Evolutionary conservation across 2,888 invertebrate species (phyloP), one percentile per base, ranked within the genome.

Genomic region (Stictocephala bisonia): DNA sequence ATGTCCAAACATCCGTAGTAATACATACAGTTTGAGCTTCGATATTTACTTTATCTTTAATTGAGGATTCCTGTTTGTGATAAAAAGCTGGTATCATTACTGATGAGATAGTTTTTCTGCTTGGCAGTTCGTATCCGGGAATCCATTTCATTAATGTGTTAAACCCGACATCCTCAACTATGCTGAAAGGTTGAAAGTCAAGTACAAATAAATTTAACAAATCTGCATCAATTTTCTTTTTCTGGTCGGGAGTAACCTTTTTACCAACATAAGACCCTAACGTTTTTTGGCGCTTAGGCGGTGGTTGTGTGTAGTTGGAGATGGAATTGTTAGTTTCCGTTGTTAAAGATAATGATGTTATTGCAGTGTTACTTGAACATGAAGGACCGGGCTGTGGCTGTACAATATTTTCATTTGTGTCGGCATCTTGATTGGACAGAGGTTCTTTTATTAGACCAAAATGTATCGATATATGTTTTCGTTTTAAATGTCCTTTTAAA

Each of bases 161-260:
- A 48, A 48, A 48, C 3, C 48, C 48, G 6, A 15, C 11, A 48
- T 48, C 48, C 15, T 48, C 48, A 7, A 48, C 48, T 48, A 48
- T 48, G 48, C 48, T 2, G 18, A 48, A 48, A 22, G 48, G 48
- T 13, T 48, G 48, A 11, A 48, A 48, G 22, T 48, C 48, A 7
- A 48, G 22, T 22, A 48, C 22, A 48, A 48, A 48, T n/a, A 48
- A 48, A 48, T n/a, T 13, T 48, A 48, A 48, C 22, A 48, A 48
- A 48, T 48, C 48, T 15, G 3, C 11, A 48, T 48, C 3, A 44
- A 4, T 15, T 48, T 15, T 48, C 22, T 15, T 48, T 48, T 48
- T 48, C 15, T 48, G 20, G 1, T 48, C 48, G 7, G 48, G 18
- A 7, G 48, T 48, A 48, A 48, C 48, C 6, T 48, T 3, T 48